Conservation (phyloP, 2,888 invertebrate species). For the Callinectes sapidus region DNA sequence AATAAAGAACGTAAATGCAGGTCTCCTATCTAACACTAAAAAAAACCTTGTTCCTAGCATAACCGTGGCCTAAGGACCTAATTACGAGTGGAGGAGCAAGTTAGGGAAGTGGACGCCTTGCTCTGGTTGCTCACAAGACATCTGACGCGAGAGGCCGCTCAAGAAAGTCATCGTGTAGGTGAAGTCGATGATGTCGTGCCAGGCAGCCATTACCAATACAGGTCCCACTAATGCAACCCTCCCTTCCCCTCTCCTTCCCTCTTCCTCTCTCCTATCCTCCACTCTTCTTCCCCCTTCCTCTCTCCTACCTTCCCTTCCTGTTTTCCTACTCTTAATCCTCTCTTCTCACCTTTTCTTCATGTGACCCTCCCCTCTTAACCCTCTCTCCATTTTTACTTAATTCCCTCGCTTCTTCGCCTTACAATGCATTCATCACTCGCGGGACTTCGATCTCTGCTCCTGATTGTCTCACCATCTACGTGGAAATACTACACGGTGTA, state of each 20-base stretch:
- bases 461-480: background rate
- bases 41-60: background rate
- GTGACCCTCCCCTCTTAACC: background rate
- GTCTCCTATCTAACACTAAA: background rate
- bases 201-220: constrained; percentile 22
- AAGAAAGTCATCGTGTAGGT: constrained; percentile 26
- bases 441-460: constrained; percentile 1
- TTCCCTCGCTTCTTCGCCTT: background rate
- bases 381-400: background rate
- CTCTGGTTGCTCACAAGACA: background rate
- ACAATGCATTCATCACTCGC: background rate
- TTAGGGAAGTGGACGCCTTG: background rate
- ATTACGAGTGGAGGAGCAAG: background rate
- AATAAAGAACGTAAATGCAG: background rate
- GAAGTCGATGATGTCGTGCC: background rate
- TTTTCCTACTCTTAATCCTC: background rate
- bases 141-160: background rate
- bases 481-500: background rate
- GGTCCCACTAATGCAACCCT: constrained; percentile 4
- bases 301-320: background rate
- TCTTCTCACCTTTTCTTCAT: background rate
- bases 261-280: constrained; percentile 14
- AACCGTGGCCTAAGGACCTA: background rate
- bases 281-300: constrained; percentile 7
- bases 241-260: constrained; percentile 12